Evolutionary conservation across 2,888 invertebrate genomes (phyloP), one percentile per base, ranked within the genome.

Genomic region (Aleiodes alternator): DNA sequence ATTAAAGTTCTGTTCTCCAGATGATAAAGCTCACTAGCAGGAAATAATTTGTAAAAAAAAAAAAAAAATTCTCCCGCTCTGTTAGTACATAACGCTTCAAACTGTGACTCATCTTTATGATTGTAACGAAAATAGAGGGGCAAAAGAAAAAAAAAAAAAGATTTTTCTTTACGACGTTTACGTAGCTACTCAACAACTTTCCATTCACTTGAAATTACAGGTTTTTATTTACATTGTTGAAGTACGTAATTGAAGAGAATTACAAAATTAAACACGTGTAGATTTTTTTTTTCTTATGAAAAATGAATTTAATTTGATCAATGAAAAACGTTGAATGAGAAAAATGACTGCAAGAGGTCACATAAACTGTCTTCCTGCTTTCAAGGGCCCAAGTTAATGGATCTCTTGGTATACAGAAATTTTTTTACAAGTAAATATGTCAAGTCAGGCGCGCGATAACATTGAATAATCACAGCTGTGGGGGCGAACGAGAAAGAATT

Each of bases 401-500:
- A 9, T 57, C 23, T 57, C 57, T 12, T 1, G 6, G 55, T n/a
- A 16, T 23, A 56, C 16, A 23, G 3, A 56, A 56, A 23, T 31
- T 59, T 34, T 34, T n/a, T 16, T 23, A 23, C 1, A 61, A 4
- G 8, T 16, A 9, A 5, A 56, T 56, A 56, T 16, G 59, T 38
- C 31, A 16, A 48, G 23, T 12, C 48, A 43, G 16, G 7, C 4
- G 14, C 0, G 14, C 14, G 61, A n/a, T 61, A 61, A 61, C 64
- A 64, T 29, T 64, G 29, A 64, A 29, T 48, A 64, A 48, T 48
- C 64, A 48, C 64, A 64, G 61, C 61, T 64, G 64, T 12, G 48
- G 23, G 23, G 23, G 16, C 12, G 64, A 64, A 64, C 23, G 12
- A 59, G n/a, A 59, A 57, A 34, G 34, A 34, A 34, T 34, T 34